Evolutionary conservation across 2,113 vertebrate genomes (phyloP).

Genomic region (Pachypanchax playfairii): DNA sequence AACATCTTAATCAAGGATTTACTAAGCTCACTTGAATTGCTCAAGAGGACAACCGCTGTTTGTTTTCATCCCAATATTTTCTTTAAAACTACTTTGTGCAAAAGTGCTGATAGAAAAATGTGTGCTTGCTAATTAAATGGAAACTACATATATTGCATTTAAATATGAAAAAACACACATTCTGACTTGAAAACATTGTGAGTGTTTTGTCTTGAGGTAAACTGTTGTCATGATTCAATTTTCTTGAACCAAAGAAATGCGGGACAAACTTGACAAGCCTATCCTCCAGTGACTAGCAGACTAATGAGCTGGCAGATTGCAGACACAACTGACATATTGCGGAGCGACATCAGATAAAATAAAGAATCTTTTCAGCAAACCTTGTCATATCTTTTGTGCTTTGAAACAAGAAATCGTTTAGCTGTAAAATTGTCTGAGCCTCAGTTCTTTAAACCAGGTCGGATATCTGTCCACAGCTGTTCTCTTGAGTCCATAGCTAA

Average conservation of each 20-base stretch:
- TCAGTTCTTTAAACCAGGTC: constrained; percentile 20
- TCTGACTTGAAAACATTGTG: constrained; percentile 19
- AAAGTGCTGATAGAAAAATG: background rate
- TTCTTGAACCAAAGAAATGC: constrained; percentile 20
- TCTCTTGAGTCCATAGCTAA: constrained; percentile 29
- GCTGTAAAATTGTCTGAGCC: constrained; percentile 15
- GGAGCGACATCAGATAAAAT: constrained; percentile 23
- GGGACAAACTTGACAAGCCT: constrained; percentile 25
- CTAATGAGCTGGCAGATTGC: constrained; percentile 51
- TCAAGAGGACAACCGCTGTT: too few relatives aligned
- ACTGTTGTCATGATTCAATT: constrained; percentile 27
- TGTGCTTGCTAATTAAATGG: background rate
- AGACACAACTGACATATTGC: constrained; percentile 35
- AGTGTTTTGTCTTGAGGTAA: constrained; percentile 26
- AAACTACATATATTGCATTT: background rate
- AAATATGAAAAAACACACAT: background rate
- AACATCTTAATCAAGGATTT: background rate
- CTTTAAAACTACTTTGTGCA: too few relatives aligned
- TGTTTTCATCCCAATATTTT: too few relatives aligned
- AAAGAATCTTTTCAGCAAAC: constrained; percentile 10
- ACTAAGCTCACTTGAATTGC: background rate
- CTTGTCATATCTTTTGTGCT: constrained; percentile 18
- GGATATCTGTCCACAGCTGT: constrained; percentile 20
- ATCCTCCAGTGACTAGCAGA: constrained; percentile 40
- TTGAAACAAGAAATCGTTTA: constrained; percentile 19